Conservation (phyloP, 23 tunicate species). For the Trididemnum miniatum region DNA sequence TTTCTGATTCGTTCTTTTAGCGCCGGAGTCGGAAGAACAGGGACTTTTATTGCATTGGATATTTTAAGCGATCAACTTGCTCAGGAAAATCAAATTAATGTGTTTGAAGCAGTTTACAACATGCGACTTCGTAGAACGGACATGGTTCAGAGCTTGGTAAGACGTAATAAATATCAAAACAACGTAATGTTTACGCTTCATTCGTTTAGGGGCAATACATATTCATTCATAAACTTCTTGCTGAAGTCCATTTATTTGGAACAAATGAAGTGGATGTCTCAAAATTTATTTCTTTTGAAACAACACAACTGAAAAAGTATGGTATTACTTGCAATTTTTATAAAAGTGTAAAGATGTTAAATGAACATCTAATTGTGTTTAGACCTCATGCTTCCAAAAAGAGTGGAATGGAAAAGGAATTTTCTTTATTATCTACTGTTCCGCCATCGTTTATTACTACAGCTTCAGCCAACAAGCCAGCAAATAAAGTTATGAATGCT, state of each 20-base stretch:
- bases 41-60: conserved; percentile 33
- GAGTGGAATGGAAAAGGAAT: conserved; percentile 10
- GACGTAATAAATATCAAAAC: no score
- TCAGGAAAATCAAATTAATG: conserved; percentile 8
- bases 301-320: not conserved
- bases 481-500: not conserved
- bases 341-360: not conserved
- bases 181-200: no score
- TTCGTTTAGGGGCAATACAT: conserved; percentile 58
- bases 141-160: conserved; percentile 37
- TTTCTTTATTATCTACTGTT: not conserved
- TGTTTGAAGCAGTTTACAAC: conserved; percentile 18
- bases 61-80: conserved; percentile 16
- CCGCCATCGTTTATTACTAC: not conserved
- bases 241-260: conserved; percentile 42
- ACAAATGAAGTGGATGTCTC: conserved; percentile 50
- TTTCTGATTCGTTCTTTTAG: not conserved
- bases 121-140: conserved; percentile 10
- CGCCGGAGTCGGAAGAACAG: conserved; percentile 41
- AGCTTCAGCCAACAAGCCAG: conserved; percentile 15
- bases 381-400: no score
- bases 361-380: no score
- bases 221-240: conserved; percentile 58
- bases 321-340: not conserved
- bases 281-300: conserved; percentile 21